These are phyloP conservation scores for Synergus umbraculus DNA, from an alignment of 2,888 invertebrate genomes.

Conservation along the genomic window DNA sequence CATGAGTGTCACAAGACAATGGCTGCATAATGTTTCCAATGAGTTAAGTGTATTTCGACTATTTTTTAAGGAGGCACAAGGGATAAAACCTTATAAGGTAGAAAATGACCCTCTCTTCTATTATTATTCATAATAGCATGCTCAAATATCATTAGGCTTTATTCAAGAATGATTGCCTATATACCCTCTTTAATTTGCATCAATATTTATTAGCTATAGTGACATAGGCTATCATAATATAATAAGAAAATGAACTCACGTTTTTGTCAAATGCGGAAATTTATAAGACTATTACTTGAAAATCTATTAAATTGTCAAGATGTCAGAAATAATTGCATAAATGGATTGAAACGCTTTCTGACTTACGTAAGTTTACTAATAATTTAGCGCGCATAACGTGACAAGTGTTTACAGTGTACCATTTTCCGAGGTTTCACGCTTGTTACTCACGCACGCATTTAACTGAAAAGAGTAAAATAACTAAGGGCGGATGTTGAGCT, in stretches of 20 bases:
- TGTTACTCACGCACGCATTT: slow-evolving; percentile 14
- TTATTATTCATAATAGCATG: too few species aligned
- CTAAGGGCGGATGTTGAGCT: slow-evolving; percentile 14
- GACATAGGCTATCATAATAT: neutral
- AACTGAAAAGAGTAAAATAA: slow-evolving; percentile 17
- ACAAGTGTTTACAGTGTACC: slow-evolving; percentile 40
- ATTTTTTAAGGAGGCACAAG: too few species aligned
- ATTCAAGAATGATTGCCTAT: too few species aligned
- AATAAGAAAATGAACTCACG: neutral
- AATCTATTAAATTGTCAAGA: slow-evolving; percentile 2
- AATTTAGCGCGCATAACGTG: slow-evolving; percentile 21
- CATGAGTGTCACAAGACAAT: too few species aligned
- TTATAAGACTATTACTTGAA: neutral
- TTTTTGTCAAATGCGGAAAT: neutral
- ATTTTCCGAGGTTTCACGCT: slow-evolving; percentile 34
- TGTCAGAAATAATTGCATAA: slow-evolving; percentile 34
- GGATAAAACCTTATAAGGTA: too few species aligned
- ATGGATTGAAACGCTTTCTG: slow-evolving; percentile 31
- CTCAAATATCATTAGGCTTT: too few species aligned
- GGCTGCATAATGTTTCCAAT: too few species aligned
- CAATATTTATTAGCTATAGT: too few species aligned
- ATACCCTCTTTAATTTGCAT: too few species aligned
- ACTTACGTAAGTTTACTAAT: slow-evolving; percentile 24
- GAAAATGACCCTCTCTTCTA: too few species aligned
- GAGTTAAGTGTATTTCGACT: too few species aligned